Base-by-base conservation (phyloP, 2,113 vertebrate species). In the Leptobrachium leishanense region DNA sequence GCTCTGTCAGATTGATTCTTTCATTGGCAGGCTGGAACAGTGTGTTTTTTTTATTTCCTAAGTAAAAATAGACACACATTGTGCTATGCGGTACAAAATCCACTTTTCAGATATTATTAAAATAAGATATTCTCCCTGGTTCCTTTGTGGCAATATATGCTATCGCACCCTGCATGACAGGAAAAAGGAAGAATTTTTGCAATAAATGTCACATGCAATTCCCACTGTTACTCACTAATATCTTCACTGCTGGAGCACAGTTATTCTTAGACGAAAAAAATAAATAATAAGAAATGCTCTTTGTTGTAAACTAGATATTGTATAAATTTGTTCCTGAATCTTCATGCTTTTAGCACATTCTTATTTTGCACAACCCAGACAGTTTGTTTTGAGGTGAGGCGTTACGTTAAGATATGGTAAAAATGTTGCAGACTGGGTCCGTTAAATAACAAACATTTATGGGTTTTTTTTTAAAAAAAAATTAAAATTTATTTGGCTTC, bases 131-230 rank as follows among this genome's bases (percentile, higher is more conserved):
- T 75, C 42, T 77, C 62, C 53, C 44, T 78, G 55, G 9, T 50
- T 6, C 57, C 50, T 50, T 40, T 40, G 54, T 46, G 57, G 42
- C 54, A 43, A 54, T 68, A 76, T 78, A 78, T 78, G 68, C 53
- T 71, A 71, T 71, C 43, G 64, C 39, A 44, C 68, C 31, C 55
- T 44, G 67, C 57, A 64, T n/a, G 76, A 71, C 41, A 15, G 67
- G 55, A 39, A 39, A 77, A 77, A 69, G 67, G 43, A 68, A 77
- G 42, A 77, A 59, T 69, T 39, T 31, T 55, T 70, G 42, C 76
- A 15, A 20, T 41, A 78, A 78, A 78, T 78, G 76, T 78, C 76
- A 78, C 76, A 63, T 64, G 50, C 31, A 53, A 50, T 71, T 50
- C 76, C 68, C 39, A 20, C 54, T 78, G 67, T 41, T 41, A 44